Percentiles rank a stretch among this genome's conserved stretches.
Conservation (phyloP, 2,888 invertebrate genomes). For the Ectemnius continuus region DNA sequence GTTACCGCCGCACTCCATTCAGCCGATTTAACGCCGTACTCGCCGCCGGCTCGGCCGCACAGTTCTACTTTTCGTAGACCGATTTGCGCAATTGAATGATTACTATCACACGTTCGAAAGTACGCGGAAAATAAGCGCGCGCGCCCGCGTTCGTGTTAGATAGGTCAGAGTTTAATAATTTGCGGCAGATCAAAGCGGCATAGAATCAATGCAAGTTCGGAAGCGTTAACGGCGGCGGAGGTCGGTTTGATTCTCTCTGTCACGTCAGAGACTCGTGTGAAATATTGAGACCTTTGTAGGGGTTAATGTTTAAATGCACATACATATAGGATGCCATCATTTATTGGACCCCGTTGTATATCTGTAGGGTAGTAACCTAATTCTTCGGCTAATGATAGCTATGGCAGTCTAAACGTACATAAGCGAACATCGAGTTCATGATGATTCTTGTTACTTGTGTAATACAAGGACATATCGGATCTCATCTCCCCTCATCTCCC, state of each 20-base stretch:
- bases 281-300: conserved; percentile 25
- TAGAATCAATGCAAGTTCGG: neutral
- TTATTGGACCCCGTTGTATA: conserved; percentile 61
- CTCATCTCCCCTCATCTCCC: conserved; percentile 9
- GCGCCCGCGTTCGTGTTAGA: neutral
- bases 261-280: conserved; percentile 6
- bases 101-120: neutral
- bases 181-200: neutral
- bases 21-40: neutral
- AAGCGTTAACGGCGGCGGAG: neutral
- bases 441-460: conserved; percentile 30
- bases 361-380: conserved; percentile 63
- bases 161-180: conserved; percentile 3
- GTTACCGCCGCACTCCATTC: neutral
- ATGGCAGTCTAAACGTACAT: conserved; percentile 51
- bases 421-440: conserved; percentile 46
- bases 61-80: conserved; percentile 17
- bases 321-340: conserved; percentile 53
- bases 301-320: conserved; percentile 37
- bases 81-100: conserved; percentile 18
- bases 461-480: conserved; percentile 43
- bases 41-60: neutral
- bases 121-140: conserved; percentile 1
- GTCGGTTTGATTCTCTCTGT: neutral
- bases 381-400: conserved; percentile 56